Evolutionary conservation across 2,888 invertebrate genomes (phyloP).

Genomic region (Trichopoda pennipes): DNA sequence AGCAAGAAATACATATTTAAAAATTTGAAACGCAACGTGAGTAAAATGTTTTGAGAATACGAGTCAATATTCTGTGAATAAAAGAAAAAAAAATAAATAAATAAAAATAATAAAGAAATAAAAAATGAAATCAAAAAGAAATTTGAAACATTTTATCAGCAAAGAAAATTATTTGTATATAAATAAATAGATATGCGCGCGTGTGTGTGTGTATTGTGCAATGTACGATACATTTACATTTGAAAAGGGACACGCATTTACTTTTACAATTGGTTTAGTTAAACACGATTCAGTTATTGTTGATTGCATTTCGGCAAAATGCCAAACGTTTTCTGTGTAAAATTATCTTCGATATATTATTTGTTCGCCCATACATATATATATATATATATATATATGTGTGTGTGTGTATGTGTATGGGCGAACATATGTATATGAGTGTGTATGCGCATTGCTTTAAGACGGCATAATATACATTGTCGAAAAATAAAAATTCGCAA

Average conservation of each 20-base stretch:
- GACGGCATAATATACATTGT: slow-evolving; percentile 13
- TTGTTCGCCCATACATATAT: background rate
- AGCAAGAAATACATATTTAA: slow-evolving; percentile 49
- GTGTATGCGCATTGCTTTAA: background rate
- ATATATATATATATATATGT: slow-evolving; percentile 3
- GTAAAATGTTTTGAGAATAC: too few relatives aligned
- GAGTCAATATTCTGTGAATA: background rate
- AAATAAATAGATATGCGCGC: too few relatives aligned
- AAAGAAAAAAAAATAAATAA: background rate
- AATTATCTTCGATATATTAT: slow-evolving; percentile 32
- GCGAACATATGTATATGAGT: too few relatives aligned
- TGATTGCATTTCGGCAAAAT: slow-evolving; percentile 67
- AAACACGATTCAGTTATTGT: slow-evolving; percentile 60
- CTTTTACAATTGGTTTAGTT: slow-evolving; percentile 62
- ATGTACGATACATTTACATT: background rate
- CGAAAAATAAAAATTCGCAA: slow-evolving; percentile 5
- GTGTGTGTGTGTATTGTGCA: too few relatives aligned
- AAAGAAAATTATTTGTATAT: too few relatives aligned
- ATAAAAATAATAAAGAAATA: slow-evolving; percentile 18
- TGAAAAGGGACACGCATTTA: slow-evolving; percentile 58
- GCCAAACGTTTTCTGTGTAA: slow-evolving; percentile 49
- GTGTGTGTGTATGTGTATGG: background rate
- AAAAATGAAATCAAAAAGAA: background rate
- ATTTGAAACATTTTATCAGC: slow-evolving; percentile 12
- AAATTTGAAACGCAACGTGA: background rate